Percentiles rank a stretch among this genome's conserved stretches.
phyloP scores from a whole-genome alignment of 2,797 vertebrate genomes.

The Botia almorhae region DNA sequence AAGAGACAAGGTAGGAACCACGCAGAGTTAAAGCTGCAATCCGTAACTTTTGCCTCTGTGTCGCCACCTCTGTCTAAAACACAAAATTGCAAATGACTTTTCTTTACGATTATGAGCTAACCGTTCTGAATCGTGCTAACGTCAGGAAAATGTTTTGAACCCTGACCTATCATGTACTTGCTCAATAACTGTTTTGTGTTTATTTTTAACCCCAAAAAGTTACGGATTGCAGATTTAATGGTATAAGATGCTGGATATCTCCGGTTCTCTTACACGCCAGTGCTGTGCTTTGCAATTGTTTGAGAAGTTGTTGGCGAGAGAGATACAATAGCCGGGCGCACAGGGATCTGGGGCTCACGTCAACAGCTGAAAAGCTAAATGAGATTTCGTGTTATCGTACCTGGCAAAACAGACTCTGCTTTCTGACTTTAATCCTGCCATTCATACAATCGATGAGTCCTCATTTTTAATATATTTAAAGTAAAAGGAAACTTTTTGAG shows the following conservation, averaged over 20 bases:
- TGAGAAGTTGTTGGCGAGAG: constrained; percentile 3
- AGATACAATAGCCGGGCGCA: constrained; percentile 5
- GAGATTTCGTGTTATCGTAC: constrained; percentile 19
- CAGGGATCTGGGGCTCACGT: constrained; percentile 14
- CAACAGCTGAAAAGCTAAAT: constrained; percentile 21
- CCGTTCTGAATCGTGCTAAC: too few relatives aligned
- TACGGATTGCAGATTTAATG: too few relatives aligned
- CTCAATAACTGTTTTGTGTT: too few relatives aligned
- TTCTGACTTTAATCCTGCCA: constrained; percentile 28
- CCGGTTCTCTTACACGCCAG: neutral
- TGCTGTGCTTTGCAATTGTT: constrained; percentile 12
- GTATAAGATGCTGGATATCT: neutral
- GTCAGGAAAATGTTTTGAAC: neutral
- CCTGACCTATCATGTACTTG: too few relatives aligned
- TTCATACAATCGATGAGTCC: constrained; percentile 19
- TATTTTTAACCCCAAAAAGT: neutral
- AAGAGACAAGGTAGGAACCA: neutral
- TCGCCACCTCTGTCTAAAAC: too few relatives aligned
- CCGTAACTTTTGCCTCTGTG: too few relatives aligned
- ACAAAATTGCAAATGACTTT: too few relatives aligned
- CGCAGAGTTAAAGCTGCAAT: neutral
- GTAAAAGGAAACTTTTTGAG: constrained; percentile 1
- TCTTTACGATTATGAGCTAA: too few relatives aligned
- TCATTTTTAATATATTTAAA: constrained; percentile 15
- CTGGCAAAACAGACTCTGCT: constrained; percentile 24